Evolutionary conservation across 2,113 vertebrate species (phyloP).

Genomic region (Dromaius novaehollandiae): DNA sequence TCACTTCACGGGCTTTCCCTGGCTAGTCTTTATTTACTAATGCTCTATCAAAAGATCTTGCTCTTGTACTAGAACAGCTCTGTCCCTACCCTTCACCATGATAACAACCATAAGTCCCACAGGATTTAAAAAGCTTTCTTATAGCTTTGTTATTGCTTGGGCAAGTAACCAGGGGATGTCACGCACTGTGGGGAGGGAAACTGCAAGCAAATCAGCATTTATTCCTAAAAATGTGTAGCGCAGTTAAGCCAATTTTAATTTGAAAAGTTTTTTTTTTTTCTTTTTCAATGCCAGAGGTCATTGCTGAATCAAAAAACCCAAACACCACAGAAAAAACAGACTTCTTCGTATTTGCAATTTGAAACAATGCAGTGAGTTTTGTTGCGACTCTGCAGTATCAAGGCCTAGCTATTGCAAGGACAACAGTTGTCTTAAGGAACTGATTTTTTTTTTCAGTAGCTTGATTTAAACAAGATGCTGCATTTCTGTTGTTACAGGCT

Average conservation of each 20-base stretch:
- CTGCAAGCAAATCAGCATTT: not conserved
- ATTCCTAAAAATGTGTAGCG: not conserved
- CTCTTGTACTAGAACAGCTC: not conserved
- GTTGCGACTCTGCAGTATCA: not conserved
- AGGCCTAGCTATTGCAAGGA: not conserved
- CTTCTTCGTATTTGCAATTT: not conserved
- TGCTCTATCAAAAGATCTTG: not conserved
- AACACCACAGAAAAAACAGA: not conserved
- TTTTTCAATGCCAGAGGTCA: not conserved
- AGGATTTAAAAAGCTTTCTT: not conserved
- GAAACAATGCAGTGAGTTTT: not conserved
- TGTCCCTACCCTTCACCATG: not conserved
- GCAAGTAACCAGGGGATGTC: not conserved
- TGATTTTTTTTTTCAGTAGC: not conserved
- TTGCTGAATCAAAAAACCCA: not conserved
- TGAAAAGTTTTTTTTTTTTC: not conserved
- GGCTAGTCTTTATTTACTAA: not conserved
- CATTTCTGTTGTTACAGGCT: constrained; percentile 74
- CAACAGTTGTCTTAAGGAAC: too few species aligned
- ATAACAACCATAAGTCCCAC: accelerated
- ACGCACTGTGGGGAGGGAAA: not conserved
- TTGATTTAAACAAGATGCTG: accelerated
- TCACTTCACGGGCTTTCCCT: not conserved
- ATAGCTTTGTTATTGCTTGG: not conserved
- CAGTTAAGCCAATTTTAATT: not conserved